Evolutionary conservation across 2,888 invertebrate species (phyloP), one percentile per base, ranked within the genome.

Genomic region (Synergus laeviventris): DNA sequence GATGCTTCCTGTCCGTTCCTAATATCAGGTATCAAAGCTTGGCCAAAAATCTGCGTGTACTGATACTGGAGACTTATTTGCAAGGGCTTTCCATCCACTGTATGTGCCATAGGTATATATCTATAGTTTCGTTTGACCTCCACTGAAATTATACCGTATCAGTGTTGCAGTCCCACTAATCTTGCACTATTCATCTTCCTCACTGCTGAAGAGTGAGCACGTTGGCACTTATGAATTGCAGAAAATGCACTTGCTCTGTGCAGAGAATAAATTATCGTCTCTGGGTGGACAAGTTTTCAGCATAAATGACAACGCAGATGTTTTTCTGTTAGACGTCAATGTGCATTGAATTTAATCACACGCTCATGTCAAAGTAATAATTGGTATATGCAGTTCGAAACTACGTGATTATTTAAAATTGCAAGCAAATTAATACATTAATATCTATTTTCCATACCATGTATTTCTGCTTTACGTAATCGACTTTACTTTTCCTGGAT

Each of bases 11-110:
- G 39, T 62, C 36, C 38, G 39, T 38, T 39, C n/a, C 54, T 54
- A 18, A 39, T 62, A 62, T 62, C 62, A 62, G 39, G n/a, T 62
- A 39, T 62, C 62, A 62, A 62, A 62, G 62, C 62, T 62, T 9
- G 31, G 8, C 62, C 38, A 38, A 62, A 62, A 62, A n/a, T 62
- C 62, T 38, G 18, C 18, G 54, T 18, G 54, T 21, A 38, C 16
- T 62, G 38, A 62, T 62, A 62, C 62, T 36, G 38, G 62, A 36
- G 39, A 54, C 54, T 54, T 54, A 62, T 62, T 62, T 12, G 38
- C 18, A 38, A 62, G 38, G n/a, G 38, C 18, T 39, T 62, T 38
- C 39, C 12, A 18, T 62, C 38, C 38, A 62, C 18, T 62, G 31
- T 0, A 62, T 62, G n/a, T 39, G 18, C 39, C 38, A 38, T 38